A percentile compares a stretch with the other conserved stretches of the same genome.
phyloP scores from a whole-genome alignment of 2,113 vertebrate genomes.

The Helogale parvula region DNA sequence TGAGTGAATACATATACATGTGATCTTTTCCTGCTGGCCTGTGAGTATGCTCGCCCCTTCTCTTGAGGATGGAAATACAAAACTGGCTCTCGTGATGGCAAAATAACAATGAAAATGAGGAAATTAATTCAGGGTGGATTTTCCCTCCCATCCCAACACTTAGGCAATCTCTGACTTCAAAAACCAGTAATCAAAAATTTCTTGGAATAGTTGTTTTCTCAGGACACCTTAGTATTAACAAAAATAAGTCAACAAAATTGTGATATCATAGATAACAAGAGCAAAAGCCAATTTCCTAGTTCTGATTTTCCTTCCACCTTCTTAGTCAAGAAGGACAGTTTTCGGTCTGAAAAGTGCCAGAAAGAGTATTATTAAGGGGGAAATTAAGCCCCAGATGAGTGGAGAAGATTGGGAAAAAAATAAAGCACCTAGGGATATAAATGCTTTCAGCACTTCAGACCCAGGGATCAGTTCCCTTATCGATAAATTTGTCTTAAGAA shows the following conservation, averaged over 20 bases:
- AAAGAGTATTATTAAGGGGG: background rate
- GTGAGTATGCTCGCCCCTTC: background rate
- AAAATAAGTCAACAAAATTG: background rate
- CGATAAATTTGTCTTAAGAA: background rate
- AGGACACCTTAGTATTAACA: background rate
- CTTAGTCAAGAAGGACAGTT: background rate
- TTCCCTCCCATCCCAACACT: background rate
- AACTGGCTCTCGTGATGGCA: background rate
- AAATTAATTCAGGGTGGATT: background rate
- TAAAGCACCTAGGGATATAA: background rate
- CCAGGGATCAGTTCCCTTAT: background rate
- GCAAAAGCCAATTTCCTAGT: background rate
- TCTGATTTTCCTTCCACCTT: background rate
- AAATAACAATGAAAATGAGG: background rate
- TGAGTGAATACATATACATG: background rate
- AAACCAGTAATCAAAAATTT: background rate
- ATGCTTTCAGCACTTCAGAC: background rate
- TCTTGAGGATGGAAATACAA: background rate
- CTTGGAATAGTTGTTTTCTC: background rate
- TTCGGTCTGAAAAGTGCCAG: background rate
- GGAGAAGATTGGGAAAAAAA: background rate
- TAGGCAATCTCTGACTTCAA: background rate
- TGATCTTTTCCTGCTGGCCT: too few relatives aligned
- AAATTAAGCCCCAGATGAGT: background rate
- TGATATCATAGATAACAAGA: background rate